Conservation (phyloP, 2,113 vertebrate genomes). For the Nannospalax galili region DNA sequence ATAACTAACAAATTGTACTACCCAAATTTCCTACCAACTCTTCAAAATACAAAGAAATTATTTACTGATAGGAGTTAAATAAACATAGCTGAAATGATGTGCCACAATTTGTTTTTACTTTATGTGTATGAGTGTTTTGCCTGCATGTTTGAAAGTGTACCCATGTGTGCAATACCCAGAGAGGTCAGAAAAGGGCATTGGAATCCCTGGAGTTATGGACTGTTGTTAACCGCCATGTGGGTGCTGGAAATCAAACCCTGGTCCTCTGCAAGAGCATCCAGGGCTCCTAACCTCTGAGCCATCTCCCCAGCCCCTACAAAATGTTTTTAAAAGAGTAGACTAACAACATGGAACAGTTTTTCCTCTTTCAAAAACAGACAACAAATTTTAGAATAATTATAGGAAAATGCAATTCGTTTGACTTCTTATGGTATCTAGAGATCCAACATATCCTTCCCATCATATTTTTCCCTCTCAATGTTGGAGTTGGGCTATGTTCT, state of each 20-base stretch:
- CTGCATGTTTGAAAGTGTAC: too few relatives aligned
- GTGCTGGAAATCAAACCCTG: too few relatives aligned
- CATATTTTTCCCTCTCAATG: conserved; percentile 72
- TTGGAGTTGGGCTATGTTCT: conserved; percentile 71
- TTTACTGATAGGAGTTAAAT: background rate
- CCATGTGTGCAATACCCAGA: too few relatives aligned
- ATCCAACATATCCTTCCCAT: conserved; percentile 60
- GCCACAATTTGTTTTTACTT: background rate
- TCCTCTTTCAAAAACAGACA: conserved; percentile 10
- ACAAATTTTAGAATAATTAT: conserved; percentile 75
- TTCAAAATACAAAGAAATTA: conserved; percentile 38
- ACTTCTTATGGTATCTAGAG: conserved; percentile 72
- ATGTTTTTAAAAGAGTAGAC: background rate
- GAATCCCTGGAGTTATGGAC: too few relatives aligned
- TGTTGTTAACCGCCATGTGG: too few relatives aligned
- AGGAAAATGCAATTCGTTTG: conserved; percentile 66
- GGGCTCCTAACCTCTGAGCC: too few relatives aligned
- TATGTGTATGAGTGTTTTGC: too few relatives aligned
- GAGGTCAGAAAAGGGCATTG: too few relatives aligned
- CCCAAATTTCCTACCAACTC: background rate
- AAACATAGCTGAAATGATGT: background rate
- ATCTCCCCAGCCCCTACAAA: background rate
- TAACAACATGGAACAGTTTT: background rate
- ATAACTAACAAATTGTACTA: background rate
- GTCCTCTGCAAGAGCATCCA: too few relatives aligned